Evolutionary conservation across 2,797 vertebrate species (phyloP), one percentile per base, ranked within the genome.

Genomic region (Tiaroga cobitis): DNA sequence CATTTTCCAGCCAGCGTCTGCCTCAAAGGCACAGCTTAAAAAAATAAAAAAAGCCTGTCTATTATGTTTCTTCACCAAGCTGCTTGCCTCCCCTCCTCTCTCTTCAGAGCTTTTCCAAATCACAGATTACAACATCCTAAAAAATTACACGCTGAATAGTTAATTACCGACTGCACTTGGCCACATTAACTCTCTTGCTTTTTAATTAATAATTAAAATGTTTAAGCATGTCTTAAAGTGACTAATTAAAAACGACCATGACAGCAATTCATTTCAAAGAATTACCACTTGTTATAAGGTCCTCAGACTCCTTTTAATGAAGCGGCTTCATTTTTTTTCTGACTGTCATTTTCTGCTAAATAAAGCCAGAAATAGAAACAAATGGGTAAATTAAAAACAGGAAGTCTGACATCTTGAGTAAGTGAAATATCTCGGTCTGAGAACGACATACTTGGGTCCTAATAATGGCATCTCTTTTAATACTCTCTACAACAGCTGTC

Each of bases 191-290:
- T 67, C 39, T 80, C 2, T 61, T 73, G 88, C 69, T 24, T 83
- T 83, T 85, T 80, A 93, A 89, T 80, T 83, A 91, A 91, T 92
- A n/a, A 91, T 91, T 89, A n/a, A 85, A 92, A 91, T 90, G 77
- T 67, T 85, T 89, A 78, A 81, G 80, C 82, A 6, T 0, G 54
- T 78, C 79, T 87, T 85, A 41, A 67, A 87, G 82, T 81, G 74
- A 80, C 87, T 88, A 87, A 89, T 87, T 89, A 87, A 88, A 77
- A 88, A 78, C 11, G 83, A 89, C 87, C 79, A 83, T 81, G 61
- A 82, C 39, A 68, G 65, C 80, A 85, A 87, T 81, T 69, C 63
- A 90, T 90, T 68, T 87, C 88, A 87, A 83, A 74, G 74, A 82
- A 86, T 61, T 72, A 69, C 46, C 32, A 82, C 87, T 89, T 85